Percentiles rank a stretch among this genome's conserved stretches.
Evolutionary conservation across 1,140 invertebrate species (phyloP).

Genomic region (Penaeus vannamei): DNA sequence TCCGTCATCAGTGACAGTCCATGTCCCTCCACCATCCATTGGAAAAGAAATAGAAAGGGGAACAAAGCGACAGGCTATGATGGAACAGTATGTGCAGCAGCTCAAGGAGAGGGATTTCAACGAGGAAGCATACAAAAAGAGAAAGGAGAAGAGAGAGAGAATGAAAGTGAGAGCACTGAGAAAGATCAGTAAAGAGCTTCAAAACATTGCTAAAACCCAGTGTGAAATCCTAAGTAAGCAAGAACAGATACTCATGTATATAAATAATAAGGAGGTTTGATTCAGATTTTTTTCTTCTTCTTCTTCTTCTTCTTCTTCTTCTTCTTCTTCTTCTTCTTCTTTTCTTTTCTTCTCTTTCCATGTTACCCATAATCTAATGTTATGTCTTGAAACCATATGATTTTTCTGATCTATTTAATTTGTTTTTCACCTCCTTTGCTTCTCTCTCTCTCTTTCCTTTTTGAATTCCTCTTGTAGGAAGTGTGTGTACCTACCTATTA

Average conservation of each 20-base stretch:
- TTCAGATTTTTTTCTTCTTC: too few species aligned
- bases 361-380: too few species aligned
- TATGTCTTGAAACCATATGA: too few species aligned
- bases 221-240: conserved; percentile 50
- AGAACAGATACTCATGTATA: conserved; percentile 41
- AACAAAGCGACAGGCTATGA: conserved; percentile 25
- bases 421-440: too few species aligned
- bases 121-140: conserved; percentile 40
- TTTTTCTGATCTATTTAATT: too few species aligned
- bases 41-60: conserved; percentile 39
- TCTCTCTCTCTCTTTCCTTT: too few species aligned
- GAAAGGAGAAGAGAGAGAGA: conserved; percentile 54
- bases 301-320: too few species aligned
- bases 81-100: conserved; percentile 44
- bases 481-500: too few species aligned
- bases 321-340: too few species aligned
- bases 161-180: conserved; percentile 36
- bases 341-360: too few species aligned
- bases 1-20: conserved; percentile 23
- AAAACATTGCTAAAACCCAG: conserved; percentile 49
- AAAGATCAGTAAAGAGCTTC: conserved; percentile 47
- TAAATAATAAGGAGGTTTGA: not conserved
- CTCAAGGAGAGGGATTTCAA: conserved; percentile 28
- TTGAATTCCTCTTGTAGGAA: too few species aligned
- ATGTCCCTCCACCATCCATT: conserved; percentile 20